Evolutionary conservation across 2,113 vertebrate species (phyloP).

Genomic region (Tetrax tetrax): DNA sequence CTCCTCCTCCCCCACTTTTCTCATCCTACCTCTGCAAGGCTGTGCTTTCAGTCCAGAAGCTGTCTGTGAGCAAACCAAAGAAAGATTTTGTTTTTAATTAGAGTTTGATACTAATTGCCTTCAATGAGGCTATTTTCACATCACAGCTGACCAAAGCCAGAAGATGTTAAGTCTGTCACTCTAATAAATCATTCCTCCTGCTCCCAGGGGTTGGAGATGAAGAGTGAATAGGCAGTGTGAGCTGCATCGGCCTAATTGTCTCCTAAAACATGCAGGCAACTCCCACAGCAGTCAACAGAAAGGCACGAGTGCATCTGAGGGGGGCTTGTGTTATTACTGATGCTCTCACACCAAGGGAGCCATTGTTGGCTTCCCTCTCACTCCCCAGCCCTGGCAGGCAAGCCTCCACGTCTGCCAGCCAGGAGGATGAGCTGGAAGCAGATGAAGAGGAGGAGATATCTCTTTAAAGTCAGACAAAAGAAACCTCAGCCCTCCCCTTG

Average conservation of each 20-base stretch:
- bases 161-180: constrained; percentile 13
- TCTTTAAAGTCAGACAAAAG: constrained; percentile 32
- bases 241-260: neutral
- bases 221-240: neutral
- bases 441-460: neutral
- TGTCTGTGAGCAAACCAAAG: neutral
- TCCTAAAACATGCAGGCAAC: constrained; percentile 56
- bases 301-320: constrained; percentile 19
- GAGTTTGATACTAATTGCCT: constrained; percentile 19
- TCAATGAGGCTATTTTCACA: constrained; percentile 45
- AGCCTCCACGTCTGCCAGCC: neutral
- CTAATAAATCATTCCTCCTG: constrained; percentile 37
- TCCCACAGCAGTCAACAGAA: constrained; percentile 30
- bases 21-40: neutral
- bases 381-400: neutral
- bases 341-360: neutral
- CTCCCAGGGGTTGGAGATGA: neutral
- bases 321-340: neutral
- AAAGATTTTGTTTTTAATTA: neutral
- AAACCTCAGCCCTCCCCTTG: neutral
- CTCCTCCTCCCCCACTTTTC: neutral
- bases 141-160: constrained; percentile 42
- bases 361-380: neutral
- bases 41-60: neutral
- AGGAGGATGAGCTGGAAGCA: neutral